phyloP scores from a whole-genome alignment of 2,113 vertebrate species.

The Hassar affinis region DNA sequence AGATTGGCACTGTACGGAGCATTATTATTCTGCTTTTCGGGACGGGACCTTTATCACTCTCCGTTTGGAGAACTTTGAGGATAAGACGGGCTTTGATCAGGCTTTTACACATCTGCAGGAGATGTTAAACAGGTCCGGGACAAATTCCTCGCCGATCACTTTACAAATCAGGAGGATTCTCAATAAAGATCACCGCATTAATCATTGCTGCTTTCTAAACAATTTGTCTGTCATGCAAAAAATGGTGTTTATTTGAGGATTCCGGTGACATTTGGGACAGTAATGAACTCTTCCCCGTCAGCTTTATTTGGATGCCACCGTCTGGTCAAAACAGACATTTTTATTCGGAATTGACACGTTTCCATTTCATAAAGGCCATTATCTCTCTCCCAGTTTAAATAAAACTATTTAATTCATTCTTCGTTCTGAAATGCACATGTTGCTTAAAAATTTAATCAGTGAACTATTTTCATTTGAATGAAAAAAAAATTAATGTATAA shows the following conservation, averaged over 20 bases:
- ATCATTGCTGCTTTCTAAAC: not conserved
- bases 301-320: conserved; percentile 38
- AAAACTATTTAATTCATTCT: not conserved
- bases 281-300: not conserved
- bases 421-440: not conserved
- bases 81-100: conserved; percentile 42
- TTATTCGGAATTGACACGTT: not conserved
- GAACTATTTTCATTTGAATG: not conserved
- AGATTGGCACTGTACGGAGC: not conserved
- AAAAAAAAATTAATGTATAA: not conserved
- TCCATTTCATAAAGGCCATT: not conserved
- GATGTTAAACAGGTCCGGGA: conserved; percentile 34
- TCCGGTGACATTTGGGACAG: not conserved
- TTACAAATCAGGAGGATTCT: conserved; percentile 16
- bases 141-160: conserved; percentile 41
- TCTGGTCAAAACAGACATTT: conserved; percentile 5
- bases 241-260: not conserved
- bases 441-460: not conserved
- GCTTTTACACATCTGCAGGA: not conserved
- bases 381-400: not conserved
- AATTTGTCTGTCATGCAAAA: not conserved
- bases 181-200: conserved; percentile 10
- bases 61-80: conserved; percentile 62
- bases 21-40: not conserved
- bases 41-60: conserved; percentile 58